Evolutionary conservation across 2,113 vertebrate species (phyloP), one percentile per base, ranked within the genome.

Genomic region (Columbina picui): DNA sequence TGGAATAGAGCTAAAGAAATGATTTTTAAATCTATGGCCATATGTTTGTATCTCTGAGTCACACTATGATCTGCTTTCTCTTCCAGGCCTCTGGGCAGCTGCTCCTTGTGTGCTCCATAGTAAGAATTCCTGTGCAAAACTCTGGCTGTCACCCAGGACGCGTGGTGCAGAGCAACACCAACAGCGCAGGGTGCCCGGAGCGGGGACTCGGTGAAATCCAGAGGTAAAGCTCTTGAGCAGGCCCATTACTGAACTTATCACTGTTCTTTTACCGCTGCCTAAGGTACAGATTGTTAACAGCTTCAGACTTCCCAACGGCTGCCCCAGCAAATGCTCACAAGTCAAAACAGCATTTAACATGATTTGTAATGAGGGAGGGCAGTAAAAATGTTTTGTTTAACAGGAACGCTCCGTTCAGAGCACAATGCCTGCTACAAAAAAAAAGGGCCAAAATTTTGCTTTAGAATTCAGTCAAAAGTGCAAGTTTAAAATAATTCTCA

Each of bases 71-170:
- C 38, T 84, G 57, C 94, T 88, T 89, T 92, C 71, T 81, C 76
- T 43, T 85, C 63, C 91, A 93, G 79, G 85, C 53, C 76, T 82
- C 63, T 67, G 83, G 89, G 89, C 78, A 87, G 85, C 85, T 89
- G 85, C 56, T 84, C 29, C 74, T 75, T 64, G 36, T 55, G 70
- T 64, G 71, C 61, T 92, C 86, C 87, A 60, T 87, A 87, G 63
- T 92, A 85, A 86, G 70, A 89, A 92, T 89, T 89, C 57, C 90
- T 87, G 25, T 95, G 86, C 50, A 90, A 65, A 95, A 50, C 19
- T 39, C 80, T 90, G 90, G 77, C 93, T 93, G 78, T 49, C 68
- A 56, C 78, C 91, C 81, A 86, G 78, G 27, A 93, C 6, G 39
- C n/a, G 30, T 47, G 52, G 87, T 87, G 74, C 74, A 87, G 80